A percentile compares a stretch with the other conserved stretches of the same genome.
phyloP scores from a whole-genome alignment of 1,140 invertebrate genomes.

The Drosophila pandora region DNA sequence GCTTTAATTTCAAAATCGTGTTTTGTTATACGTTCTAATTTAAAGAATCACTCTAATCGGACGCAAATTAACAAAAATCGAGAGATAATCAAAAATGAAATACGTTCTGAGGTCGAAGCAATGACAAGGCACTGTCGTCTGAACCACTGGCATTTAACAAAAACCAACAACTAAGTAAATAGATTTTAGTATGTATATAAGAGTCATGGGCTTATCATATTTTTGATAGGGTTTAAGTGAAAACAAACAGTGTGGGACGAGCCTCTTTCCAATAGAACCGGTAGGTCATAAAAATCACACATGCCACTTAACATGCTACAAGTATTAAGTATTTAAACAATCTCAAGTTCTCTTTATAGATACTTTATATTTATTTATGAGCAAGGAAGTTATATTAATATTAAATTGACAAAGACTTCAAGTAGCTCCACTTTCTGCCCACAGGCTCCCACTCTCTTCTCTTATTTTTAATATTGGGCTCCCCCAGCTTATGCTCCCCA shows the following conservation, averaged over 20 bases:
- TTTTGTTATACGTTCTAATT: slow-evolving; percentile 20
- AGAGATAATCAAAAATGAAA: slow-evolving; percentile 17
- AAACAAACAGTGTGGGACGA: slow-evolving; percentile 1
- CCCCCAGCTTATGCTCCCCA: slow-evolving; percentile 11
- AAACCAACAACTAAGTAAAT: slow-evolving; percentile 1
- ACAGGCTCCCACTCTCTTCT: neutral
- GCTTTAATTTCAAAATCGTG: slow-evolving; percentile 3
- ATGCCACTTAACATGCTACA: slow-evolving; percentile 2
- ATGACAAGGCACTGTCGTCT: slow-evolving; percentile 32
- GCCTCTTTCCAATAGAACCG: slow-evolving; percentile 1
- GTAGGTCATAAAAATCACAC: slow-evolving; percentile 16
- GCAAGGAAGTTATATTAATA: neutral
- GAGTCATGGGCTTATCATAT: slow-evolving; percentile 1
- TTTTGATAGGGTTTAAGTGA: slow-evolving; percentile 9
- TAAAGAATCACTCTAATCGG: slow-evolving; percentile 29
- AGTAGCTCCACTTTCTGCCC: neutral
- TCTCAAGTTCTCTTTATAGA: neutral
- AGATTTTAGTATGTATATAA: neutral
- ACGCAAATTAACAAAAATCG: slow-evolving; percentile 21
- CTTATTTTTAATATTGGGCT: slow-evolving; percentile 2
- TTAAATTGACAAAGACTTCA: too few relatives aligned
- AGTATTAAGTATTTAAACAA: neutral
- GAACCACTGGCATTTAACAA: neutral
- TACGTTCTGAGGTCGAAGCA: slow-evolving; percentile 39
- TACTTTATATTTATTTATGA: too few relatives aligned